Base-by-base conservation (phyloP, 2,797 vertebrate species). In the Epinephelus awoara region DNA sequence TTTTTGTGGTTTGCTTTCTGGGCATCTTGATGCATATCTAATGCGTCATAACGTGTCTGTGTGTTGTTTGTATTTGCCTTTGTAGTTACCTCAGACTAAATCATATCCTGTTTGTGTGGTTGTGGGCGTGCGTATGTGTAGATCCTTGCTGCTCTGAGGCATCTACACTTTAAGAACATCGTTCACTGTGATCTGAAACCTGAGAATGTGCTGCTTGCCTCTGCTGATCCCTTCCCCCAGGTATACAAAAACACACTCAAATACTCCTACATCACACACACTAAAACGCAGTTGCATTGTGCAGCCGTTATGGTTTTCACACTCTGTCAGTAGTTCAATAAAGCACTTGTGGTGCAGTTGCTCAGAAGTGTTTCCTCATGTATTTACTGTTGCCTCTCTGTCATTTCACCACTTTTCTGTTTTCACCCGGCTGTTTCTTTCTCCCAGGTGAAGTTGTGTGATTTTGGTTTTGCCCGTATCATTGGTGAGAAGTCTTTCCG, bases 401-500 rank as follows among this genome's bases (percentile, higher is more conserved):
- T 49, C 25, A 23, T 56, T 73, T 61, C 2, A 50, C 10, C 14
- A 18, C 23, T n/a, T 55, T 15, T 51, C 18, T 19, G 38, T 27
- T n/a, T 29, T 44, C 8, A 38, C 2, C 34, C 13, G 8, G 6
- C 1, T 52, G 1, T 57, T 67, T 69, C 2, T 25, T 1, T 57
- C 2, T 56, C 62, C 44, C 70, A 98, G 97, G 97, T 98, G 80
- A 98, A 98, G 87, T 86, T 98, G 65, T 98, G 97, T 15, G 97
- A 98, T 87, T 98, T 98, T 63, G 97, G 97, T 58, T 98, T 98
- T 50, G 97, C 97, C 0, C 96, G 97, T 5, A 98, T 98, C 86
- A 98, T 98, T 0, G 97, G 97, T 0, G 97, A 98, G 88, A 98
- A 98, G 88, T 98, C 97, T 0, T 98, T 98, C 91, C 96, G 97